Evolutionary conservation across 2,113 vertebrate species (phyloP).

Genomic region (Lynx canadensis): DNA sequence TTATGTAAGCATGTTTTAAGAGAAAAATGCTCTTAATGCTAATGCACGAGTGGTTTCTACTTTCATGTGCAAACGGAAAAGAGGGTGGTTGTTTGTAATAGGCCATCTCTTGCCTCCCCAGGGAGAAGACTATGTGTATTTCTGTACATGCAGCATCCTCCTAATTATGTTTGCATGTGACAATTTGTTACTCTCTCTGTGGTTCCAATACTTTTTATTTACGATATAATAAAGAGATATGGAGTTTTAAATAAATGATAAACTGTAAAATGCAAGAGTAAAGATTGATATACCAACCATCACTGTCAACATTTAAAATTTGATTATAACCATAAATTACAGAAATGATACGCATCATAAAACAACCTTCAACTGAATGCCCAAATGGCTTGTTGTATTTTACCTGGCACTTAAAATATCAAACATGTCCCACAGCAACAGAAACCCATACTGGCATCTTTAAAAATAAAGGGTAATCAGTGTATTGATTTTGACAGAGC

Average conservation of each 20-base stretch:
- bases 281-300: background rate
- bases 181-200: background rate
- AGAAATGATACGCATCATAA: background rate
- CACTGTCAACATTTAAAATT: slow-evolving; percentile 47
- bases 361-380: background rate
- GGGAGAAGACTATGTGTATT: slow-evolving; percentile 31
- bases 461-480: background rate
- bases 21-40: background rate
- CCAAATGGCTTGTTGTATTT: background rate
- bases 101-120: background rate
- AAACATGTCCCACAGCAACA: background rate
- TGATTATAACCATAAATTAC: slow-evolving; percentile 15
- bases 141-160: background rate
- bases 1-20: background rate
- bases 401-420: background rate
- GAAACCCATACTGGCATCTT: background rate
- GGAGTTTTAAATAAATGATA: slow-evolving; percentile 37
- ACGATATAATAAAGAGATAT: background rate
- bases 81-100: background rate
- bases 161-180: slow-evolving; percentile 1
- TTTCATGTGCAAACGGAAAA: slow-evolving; percentile 33
- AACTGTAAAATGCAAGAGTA: slow-evolving; percentile 40
- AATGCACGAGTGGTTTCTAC: background rate
- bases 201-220: background rate
- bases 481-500: background rate